Evolutionary conservation across 2,113 vertebrate species (phyloP).

Genomic region (Cyprinodon brontotheroides): DNA sequence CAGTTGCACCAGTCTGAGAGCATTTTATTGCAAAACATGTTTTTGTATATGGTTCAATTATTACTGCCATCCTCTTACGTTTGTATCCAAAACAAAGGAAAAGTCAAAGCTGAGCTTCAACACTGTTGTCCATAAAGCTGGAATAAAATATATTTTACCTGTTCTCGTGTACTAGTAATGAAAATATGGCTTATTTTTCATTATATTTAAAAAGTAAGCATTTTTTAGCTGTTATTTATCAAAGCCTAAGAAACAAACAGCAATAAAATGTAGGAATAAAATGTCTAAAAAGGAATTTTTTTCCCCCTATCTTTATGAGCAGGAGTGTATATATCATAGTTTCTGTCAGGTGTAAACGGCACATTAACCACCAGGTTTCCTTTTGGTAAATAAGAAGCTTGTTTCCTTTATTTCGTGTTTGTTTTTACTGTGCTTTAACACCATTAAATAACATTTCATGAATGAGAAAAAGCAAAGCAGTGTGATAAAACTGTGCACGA

Average conservation of each 20-base stretch:
- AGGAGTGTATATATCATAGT: background rate
- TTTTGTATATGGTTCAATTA: background rate
- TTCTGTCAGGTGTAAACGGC: background rate
- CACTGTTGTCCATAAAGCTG: background rate
- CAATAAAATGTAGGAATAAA: background rate
- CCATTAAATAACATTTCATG: background rate
- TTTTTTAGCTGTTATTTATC: background rate
- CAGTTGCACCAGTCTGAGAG: background rate
- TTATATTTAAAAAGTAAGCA: background rate
- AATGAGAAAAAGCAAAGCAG: background rate
- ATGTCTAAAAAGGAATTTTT: background rate
- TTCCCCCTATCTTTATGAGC: background rate
- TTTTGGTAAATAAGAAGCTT: conserved; percentile 40
- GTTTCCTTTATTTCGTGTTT: conserved; percentile 9
- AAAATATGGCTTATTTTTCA: background rate
- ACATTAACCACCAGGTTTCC: conserved; percentile 7
- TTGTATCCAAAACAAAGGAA: background rate
- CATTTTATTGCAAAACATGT: background rate
- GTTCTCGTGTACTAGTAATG: background rate
- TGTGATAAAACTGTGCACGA: background rate
- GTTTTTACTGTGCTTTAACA: conserved; percentile 20
- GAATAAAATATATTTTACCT: background rate
- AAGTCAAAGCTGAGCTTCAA: background rate
- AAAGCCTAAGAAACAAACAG: conserved; percentile 23
- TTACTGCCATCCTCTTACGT: background rate